Evolutionary conservation across 2,797 vertebrate species (phyloP).

Genomic region (Pipistrellus pipistrellus): DNA sequence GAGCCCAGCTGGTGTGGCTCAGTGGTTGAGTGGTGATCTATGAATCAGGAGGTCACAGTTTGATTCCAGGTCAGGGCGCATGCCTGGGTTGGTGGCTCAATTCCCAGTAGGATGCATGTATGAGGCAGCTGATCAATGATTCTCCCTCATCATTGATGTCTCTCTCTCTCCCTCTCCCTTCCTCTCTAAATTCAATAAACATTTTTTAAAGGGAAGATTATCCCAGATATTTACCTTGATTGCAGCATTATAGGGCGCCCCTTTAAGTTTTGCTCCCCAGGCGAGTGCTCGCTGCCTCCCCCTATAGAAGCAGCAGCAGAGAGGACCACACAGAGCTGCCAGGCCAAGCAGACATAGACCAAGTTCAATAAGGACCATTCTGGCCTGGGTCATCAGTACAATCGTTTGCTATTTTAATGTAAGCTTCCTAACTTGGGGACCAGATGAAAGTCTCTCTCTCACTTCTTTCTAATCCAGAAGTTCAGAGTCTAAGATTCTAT

Average conservation of each 20-base stretch:
- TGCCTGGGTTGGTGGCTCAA: no score
- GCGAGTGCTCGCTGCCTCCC: background rate
- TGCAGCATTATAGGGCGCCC: background rate
- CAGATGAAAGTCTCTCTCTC: background rate
- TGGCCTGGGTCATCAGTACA: background rate
- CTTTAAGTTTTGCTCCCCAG: background rate
- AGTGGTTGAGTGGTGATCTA: no score
- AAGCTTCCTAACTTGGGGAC: background rate
- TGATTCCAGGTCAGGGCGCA: no score
- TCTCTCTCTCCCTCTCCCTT: no score
- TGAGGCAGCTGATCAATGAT: no score
- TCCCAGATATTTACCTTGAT: background rate
- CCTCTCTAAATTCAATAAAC: no score
- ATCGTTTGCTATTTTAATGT: background rate
- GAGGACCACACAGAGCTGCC: background rate
- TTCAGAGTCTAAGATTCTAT: constrained; percentile 13
- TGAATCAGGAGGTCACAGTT: no score
- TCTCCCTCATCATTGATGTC: no score
- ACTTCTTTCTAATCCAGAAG: background rate
- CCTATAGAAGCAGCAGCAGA: background rate
- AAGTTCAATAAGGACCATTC: background rate
- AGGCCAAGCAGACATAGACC: background rate
- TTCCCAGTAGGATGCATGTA: no score
- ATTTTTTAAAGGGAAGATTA: no score
- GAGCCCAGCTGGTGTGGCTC: background rate